Evolutionary conservation across 2,113 vertebrate genomes (phyloP).

Genomic region (Vulpes lagopus): DNA sequence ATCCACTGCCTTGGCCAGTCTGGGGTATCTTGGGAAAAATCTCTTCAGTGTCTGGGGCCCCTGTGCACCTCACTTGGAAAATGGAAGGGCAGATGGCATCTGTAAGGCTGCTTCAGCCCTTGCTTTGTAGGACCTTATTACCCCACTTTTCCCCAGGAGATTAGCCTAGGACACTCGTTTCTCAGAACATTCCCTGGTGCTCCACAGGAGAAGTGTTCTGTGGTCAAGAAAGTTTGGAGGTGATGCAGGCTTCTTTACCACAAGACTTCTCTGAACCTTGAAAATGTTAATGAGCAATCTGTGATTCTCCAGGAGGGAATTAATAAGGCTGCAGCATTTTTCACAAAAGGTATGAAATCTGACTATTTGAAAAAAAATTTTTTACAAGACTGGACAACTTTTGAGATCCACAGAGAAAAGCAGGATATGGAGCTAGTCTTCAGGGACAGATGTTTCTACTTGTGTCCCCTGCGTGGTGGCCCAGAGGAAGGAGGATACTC

Average conservation of each 20-base stretch:
- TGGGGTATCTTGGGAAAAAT: background rate
- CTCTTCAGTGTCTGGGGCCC: background rate
- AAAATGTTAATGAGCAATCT: background rate
- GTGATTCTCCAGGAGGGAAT: background rate
- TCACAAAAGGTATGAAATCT: background rate
- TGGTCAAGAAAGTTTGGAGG: background rate
- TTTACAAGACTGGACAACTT: background rate
- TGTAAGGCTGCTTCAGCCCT: background rate
- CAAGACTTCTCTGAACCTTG: background rate
- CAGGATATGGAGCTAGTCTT: background rate
- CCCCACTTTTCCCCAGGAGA: background rate
- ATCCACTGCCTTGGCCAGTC: fast-evolving
- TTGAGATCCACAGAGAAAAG: background rate
- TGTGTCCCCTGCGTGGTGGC: background rate
- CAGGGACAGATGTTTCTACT: background rate
- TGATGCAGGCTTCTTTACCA: background rate
- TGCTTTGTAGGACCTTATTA: background rate
- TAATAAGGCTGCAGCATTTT: background rate
- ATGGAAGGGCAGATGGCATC: background rate
- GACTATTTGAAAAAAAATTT: background rate
- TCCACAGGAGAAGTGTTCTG: background rate
- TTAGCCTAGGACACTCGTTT: background rate
- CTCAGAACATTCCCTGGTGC: background rate
- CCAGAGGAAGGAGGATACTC: background rate
- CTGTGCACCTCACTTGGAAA: background rate